phyloP scores from a whole-genome alignment of 2,888 invertebrate species.

The Eueremaeus valkanovi region DNA sequence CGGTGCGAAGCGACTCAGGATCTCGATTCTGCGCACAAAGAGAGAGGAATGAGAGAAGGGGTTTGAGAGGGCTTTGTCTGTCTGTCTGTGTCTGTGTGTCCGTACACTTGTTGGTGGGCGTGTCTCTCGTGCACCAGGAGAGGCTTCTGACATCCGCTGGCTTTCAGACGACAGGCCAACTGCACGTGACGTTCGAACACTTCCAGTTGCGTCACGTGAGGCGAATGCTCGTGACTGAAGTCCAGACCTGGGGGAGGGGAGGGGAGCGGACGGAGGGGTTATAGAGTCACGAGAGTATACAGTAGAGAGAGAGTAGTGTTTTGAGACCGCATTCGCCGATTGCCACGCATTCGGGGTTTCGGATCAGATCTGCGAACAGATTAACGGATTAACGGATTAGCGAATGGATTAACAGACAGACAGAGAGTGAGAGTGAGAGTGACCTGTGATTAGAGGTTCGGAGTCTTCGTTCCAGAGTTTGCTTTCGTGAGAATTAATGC shows the following conservation, averaged over 20 bases:
- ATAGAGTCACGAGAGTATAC: no score
- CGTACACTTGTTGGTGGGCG: slow-evolving; percentile 71
- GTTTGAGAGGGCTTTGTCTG: background rate
- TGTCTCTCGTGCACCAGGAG: slow-evolving; percentile 87
- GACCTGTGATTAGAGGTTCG: slow-evolving; percentile 29
- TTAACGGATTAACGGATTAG: background rate
- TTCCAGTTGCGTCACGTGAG: slow-evolving; percentile 75
- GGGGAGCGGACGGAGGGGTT: no score
- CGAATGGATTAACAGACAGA: background rate
- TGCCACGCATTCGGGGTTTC: slow-evolving; percentile 73
- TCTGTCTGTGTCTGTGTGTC: no score
- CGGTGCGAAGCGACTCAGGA: slow-evolving; percentile 58
- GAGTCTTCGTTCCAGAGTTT: slow-evolving; percentile 71
- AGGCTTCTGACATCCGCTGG: slow-evolving; percentile 60
- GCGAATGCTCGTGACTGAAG: slow-evolving; percentile 89
- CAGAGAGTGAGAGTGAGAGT: background rate
- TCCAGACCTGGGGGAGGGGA: no score
- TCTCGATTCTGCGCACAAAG: slow-evolving; percentile 57
- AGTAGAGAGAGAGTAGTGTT: no score
- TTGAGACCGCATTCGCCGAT: slow-evolving; percentile 80
- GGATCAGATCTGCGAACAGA: background rate
- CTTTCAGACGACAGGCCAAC: slow-evolving; percentile 73
- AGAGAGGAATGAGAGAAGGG: no score
- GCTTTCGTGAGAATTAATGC: slow-evolving; percentile 89
- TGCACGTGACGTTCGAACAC: slow-evolving; percentile 75